phyloP scores from a whole-genome alignment of 2,113 vertebrate species.

The Calyptomena viridis region DNA sequence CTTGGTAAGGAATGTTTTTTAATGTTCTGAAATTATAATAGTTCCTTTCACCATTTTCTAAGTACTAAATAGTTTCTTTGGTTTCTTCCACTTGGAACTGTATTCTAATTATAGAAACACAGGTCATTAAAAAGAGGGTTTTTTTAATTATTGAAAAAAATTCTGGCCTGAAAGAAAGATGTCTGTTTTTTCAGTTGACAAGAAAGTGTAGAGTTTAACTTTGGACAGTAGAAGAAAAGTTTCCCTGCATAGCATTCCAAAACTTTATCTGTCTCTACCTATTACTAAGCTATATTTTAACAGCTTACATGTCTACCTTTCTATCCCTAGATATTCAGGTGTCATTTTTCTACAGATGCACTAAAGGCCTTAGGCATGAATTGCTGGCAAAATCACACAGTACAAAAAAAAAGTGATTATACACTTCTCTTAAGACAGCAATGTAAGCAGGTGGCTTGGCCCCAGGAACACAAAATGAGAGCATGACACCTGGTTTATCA shows the following conservation, averaged over 20 bases:
- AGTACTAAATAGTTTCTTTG: not conserved
- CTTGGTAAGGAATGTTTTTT: not conserved
- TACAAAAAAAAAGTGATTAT: constrained; percentile 7
- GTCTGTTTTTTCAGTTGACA: not conserved
- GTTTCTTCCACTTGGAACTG: not conserved
- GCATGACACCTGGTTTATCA: constrained; percentile 1
- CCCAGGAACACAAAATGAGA: constrained; percentile 18
- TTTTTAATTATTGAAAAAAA: not conserved
- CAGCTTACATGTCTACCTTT: constrained; percentile 3
- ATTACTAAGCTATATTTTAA: not conserved
- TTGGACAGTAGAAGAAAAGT: not conserved
- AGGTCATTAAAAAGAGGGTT: not conserved
- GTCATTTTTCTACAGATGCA: constrained; percentile 3
- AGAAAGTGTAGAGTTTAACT: not conserved
- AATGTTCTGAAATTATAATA: not conserved
- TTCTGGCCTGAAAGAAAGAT: not conserved
- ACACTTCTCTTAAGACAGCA: not conserved
- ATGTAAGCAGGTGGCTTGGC: constrained; percentile 27
- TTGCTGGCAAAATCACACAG: constrained; percentile 10
- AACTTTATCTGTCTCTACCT: not conserved
- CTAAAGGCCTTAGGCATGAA: not conserved
- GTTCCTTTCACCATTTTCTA: not conserved
- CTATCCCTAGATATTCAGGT: not conserved
- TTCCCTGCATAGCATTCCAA: not conserved
- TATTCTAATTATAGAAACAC: not conserved